Evolutionary conservation across 2,797 vertebrate genomes (phyloP).

Genomic region (Choloepus didactylus): DNA sequence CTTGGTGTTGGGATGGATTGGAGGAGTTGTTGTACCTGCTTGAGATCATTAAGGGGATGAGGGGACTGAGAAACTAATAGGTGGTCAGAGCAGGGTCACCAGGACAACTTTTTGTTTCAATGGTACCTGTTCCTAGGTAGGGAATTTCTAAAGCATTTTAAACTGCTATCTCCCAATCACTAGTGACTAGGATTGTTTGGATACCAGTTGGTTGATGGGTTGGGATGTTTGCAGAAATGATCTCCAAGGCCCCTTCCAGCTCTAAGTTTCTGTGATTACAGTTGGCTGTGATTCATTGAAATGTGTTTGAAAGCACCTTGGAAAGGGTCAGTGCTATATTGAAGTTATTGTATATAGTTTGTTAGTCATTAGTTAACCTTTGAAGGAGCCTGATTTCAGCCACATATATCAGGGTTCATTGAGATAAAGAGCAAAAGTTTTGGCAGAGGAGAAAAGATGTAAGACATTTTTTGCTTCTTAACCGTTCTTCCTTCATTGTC

Average conservation of each 20-base stretch:
- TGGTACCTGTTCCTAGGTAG: neutral
- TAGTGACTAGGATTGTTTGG: constrained; percentile 28
- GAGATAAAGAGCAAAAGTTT: constrained; percentile 49
- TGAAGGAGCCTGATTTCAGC: constrained; percentile 46
- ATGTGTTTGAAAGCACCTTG: constrained; percentile 50
- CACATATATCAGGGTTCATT: neutral
- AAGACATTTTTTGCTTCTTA: constrained; percentile 63
- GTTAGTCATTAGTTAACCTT: constrained; percentile 15
- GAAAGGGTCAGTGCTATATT: constrained; percentile 55
- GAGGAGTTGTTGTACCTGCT: constrained; percentile 14
- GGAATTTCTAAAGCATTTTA: constrained; percentile 19
- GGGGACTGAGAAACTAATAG: constrained; percentile 38
- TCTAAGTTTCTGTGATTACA: constrained; percentile 56
- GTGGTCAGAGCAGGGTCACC: neutral
- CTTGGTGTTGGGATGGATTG: neutral
- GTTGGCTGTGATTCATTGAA: constrained; percentile 46
- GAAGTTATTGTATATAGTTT: constrained; percentile 40
- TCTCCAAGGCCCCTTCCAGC: constrained; percentile 1
- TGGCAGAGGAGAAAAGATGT: neutral
- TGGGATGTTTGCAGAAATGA: constrained; percentile 12
- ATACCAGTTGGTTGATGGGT: neutral
- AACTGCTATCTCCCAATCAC: neutral
- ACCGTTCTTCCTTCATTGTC: neutral
- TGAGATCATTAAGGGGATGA: neutral
- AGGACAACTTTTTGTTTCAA: neutral